These are phyloP conservation scores for Paramisgurnus dabryanus DNA, from an alignment of 2,113 vertebrate species.

Conservation along the genomic window DNA sequence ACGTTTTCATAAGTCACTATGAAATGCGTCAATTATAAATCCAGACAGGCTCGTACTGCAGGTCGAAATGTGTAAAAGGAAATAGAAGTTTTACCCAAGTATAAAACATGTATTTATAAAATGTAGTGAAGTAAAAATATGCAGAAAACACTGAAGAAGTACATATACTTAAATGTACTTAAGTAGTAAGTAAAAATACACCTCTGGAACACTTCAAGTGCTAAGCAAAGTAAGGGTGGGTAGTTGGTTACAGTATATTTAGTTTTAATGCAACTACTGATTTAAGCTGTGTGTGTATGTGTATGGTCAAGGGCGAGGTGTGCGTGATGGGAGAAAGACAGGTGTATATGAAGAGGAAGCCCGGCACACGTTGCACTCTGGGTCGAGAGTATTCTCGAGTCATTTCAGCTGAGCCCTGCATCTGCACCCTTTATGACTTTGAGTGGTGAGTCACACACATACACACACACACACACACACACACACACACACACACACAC, in stretches of 20 bases:
- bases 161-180: too few relatives aligned
- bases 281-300: background rate
- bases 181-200: too few relatives aligned
- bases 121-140: too few relatives aligned
- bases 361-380: slow-evolving; percentile 86
- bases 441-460: slow-evolving; percentile 84
- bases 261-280: background rate
- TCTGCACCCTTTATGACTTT: slow-evolving; percentile 89
- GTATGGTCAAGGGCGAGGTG: slow-evolving; percentile 80
- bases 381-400: slow-evolving; percentile 82
- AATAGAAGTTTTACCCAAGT: too few relatives aligned
- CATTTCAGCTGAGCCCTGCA: slow-evolving; percentile 87
- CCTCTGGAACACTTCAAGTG: too few relatives aligned
- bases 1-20: too few relatives aligned
- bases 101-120: too few relatives aligned
- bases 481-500: background rate
- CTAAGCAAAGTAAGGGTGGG: background rate
- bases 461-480: background rate
- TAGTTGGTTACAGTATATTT: background rate
- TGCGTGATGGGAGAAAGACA: slow-evolving; percentile 97
- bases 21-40: too few relatives aligned
- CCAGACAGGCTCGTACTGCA: too few relatives aligned
- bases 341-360: slow-evolving; percentile 89
- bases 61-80: too few relatives aligned
- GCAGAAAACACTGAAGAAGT: too few relatives aligned